Conservation (phyloP, 2,888 invertebrate species). For the Drosophila algonquin region DNA sequence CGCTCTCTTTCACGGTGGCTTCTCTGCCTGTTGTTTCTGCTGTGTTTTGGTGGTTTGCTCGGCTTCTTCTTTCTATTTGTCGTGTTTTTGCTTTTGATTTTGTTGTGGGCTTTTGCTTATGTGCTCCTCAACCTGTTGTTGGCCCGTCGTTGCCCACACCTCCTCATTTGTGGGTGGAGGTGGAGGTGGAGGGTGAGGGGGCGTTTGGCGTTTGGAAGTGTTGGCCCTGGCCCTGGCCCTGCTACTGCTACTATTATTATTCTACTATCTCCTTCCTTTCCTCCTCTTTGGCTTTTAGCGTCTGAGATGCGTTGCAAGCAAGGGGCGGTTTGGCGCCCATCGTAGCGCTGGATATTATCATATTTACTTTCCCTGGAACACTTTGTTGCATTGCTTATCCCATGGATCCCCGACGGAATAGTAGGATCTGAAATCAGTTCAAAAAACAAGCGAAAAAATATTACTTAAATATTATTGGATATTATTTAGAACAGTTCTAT, state of each 20-base stretch:
- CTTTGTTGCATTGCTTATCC: slow-evolving; percentile 7
- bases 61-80: slow-evolving; percentile 33
- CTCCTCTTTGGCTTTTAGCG: slow-evolving; percentile 19
- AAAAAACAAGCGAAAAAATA: not conserved
- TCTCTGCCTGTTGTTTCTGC: slow-evolving; percentile 12
- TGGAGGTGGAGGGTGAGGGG: slow-evolving; percentile 21
- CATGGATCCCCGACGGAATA: not conserved
- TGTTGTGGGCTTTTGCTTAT: slow-evolving; percentile 18
- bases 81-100: slow-evolving; percentile 17
- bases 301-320: slow-evolving; percentile 28
- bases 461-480: too few relatives aligned
- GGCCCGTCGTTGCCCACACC: slow-evolving; percentile 15
- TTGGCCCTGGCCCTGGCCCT: not conserved
- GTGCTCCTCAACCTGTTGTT: slow-evolving; percentile 44
- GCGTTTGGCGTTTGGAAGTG: slow-evolving; percentile 3
- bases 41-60: not conserved
- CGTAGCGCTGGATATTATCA: slow-evolving; percentile 38
- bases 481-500: too few relatives aligned
- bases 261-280: not conserved
- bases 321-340: slow-evolving; percentile 55
- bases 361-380: slow-evolving; percentile 15
- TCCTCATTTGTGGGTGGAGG: slow-evolving; percentile 35
- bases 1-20: slow-evolving; percentile 8
- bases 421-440: not conserved
- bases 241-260: not conserved